These are phyloP conservation scores for Tachina lurida DNA, from an alignment of 2,888 invertebrate species.

Conservation along the genomic window DNA sequence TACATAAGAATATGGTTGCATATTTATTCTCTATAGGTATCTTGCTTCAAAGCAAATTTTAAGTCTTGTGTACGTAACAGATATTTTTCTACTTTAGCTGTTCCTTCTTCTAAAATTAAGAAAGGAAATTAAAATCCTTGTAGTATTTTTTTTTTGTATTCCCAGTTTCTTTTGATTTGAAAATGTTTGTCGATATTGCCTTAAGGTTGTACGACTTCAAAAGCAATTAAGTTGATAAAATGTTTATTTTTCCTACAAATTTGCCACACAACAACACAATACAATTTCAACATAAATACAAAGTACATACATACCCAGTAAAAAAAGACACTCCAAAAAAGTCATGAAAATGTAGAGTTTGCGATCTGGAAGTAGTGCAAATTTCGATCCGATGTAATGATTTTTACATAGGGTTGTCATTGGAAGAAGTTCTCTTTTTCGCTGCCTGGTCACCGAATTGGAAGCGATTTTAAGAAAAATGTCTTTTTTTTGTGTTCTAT, in stretches of 20 bases:
- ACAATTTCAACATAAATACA: background rate
- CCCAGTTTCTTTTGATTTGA: constrained; percentile 35
- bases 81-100: constrained; percentile 16
- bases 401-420: too few species aligned
- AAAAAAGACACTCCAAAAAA: too few species aligned
- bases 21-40: background rate
- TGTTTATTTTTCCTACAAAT: constrained; percentile 69
- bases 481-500: too few species aligned
- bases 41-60: constrained; percentile 12
- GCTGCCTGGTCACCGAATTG: too few species aligned
- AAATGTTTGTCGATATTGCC: constrained; percentile 53
- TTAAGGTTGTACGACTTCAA: constrained; percentile 66
- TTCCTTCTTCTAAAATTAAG: constrained; percentile 18
- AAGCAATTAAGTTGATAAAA: constrained; percentile 73
- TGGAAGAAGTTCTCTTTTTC: too few species aligned
- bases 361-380: too few species aligned
- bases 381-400: too few species aligned
- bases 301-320: background rate
- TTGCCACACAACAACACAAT: constrained; percentile 56
- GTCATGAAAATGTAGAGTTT: too few species aligned
- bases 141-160: background rate
- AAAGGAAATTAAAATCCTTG: constrained; percentile 61
- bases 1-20: too few species aligned
- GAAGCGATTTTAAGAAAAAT: too few species aligned
- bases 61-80: constrained; percentile 22